phyloP scores from a whole-genome alignment of 2,113 vertebrate genomes.

The Neomonachus schauinslandi region DNA sequence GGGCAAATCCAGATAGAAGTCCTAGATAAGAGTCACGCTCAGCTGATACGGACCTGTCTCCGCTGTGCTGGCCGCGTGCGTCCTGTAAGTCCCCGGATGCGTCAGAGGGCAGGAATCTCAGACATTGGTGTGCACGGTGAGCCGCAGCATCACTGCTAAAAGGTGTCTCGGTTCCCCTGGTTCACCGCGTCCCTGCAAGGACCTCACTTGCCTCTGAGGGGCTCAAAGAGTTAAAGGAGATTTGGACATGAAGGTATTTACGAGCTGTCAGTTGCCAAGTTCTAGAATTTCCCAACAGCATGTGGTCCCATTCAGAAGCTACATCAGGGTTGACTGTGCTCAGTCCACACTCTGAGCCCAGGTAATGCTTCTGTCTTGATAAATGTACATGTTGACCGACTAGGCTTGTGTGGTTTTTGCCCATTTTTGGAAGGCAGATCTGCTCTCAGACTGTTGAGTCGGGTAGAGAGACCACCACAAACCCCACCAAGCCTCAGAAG shows the following conservation, averaged over 20 bases:
- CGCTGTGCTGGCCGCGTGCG: not conserved
- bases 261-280: not conserved
- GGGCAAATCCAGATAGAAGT: not conserved
- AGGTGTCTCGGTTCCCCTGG: no score
- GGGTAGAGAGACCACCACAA: not conserved
- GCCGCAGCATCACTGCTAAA: fast-evolving
- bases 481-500: not conserved
- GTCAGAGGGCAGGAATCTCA: not conserved
- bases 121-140: fast-evolving
- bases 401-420: not conserved
- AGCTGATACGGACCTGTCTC: fast-evolving
- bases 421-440: not conserved
- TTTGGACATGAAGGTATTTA: not conserved
- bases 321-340: fast-evolving
- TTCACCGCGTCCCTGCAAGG: not conserved
- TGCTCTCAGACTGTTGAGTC: not conserved
- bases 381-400: no score
- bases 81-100: fast-evolving
- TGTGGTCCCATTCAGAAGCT: not conserved
- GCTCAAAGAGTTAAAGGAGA: no score
- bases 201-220: not conserved
- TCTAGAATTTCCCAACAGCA: not conserved
- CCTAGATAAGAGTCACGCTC: fast-evolving
- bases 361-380: not conserved
- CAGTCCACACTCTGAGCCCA: no score